Percentiles rank a stretch among this genome's conserved stretches.
phyloP scores from a whole-genome alignment of 2,797 vertebrate species.

The Botia kubotai region DNA sequence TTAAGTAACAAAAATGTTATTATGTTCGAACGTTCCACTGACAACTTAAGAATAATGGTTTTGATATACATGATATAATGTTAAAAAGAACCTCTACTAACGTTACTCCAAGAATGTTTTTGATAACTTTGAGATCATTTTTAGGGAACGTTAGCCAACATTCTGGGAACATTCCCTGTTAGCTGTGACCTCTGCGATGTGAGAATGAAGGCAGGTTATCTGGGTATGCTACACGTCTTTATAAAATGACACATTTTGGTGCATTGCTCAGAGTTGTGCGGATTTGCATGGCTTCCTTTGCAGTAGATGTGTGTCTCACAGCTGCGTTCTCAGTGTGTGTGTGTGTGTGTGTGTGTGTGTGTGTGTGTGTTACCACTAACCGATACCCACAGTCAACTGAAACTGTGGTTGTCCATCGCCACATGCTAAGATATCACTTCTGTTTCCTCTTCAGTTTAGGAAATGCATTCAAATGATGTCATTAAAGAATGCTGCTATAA shows the following conservation, averaged over 20 bases:
- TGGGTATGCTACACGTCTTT: not conserved
- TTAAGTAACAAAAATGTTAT: no score
- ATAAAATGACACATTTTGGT: constrained; percentile 1
- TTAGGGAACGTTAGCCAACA: no score
- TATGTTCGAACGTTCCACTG: no score
- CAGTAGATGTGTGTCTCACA: constrained; percentile 51
- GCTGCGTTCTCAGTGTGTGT: constrained; percentile 44
- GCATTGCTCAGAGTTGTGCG: constrained; percentile 16
- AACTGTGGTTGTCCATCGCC: constrained; percentile 45
- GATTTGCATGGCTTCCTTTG: constrained; percentile 52
- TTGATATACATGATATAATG: no score
- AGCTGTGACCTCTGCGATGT: no score
- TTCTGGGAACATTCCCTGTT: no score
- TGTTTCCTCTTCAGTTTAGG: constrained; percentile 32
- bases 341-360: constrained; percentile 18
- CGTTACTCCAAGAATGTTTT: no score
- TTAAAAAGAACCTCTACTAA: no score
- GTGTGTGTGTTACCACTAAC: constrained; percentile 36
- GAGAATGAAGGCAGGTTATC: not conserved
- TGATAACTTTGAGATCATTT: no score
- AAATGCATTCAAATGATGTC: constrained; percentile 12
- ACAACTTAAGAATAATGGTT: no score
- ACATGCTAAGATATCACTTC: constrained; percentile 48
- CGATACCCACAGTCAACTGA: constrained; percentile 41
- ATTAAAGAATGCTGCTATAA: not conserved